Evolutionary conservation across 1,140 invertebrate genomes (phyloP).

Genomic region (Apis florea): DNA sequence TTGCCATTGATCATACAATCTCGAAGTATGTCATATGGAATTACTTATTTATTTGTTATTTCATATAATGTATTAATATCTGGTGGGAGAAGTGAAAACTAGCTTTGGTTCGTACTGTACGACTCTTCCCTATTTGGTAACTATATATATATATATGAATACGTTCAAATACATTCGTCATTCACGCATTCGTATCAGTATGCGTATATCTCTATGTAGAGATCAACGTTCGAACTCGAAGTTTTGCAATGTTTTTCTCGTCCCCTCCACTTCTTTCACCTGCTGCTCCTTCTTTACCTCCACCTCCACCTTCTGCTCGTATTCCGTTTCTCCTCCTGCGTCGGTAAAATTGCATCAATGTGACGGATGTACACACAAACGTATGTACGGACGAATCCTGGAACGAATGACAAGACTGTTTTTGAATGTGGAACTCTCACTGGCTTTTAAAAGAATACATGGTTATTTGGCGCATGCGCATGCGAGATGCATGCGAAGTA

Average conservation of each 20-base stretch:
- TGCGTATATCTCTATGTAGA: neutral
- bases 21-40: too few relatives aligned
- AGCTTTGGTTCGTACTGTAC: too few relatives aligned
- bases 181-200: too few relatives aligned
- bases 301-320: neutral
- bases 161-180: too few relatives aligned
- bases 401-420: neutral
- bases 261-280: neutral
- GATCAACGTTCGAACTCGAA: slow-evolving; percentile 17
- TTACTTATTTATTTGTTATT: too few relatives aligned
- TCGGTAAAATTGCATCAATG: slow-evolving; percentile 22
- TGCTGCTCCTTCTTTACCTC: neutral
- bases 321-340: slow-evolving; percentile 1
- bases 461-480: neutral
- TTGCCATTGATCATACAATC: too few relatives aligned
- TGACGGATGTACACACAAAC: too few relatives aligned
- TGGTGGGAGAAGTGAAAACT: too few relatives aligned
- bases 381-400: neutral
- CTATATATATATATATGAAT: too few relatives aligned
- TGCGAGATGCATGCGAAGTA: neutral
- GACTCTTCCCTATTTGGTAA: too few relatives aligned
- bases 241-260: slow-evolving; percentile 34
- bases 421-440: slow-evolving; percentile 15
- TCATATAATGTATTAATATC: too few relatives aligned
- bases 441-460: slow-evolving; percentile 13